phyloP scores from a whole-genome alignment of 2,113 vertebrate species.

The Meriones unguiculatus region DNA sequence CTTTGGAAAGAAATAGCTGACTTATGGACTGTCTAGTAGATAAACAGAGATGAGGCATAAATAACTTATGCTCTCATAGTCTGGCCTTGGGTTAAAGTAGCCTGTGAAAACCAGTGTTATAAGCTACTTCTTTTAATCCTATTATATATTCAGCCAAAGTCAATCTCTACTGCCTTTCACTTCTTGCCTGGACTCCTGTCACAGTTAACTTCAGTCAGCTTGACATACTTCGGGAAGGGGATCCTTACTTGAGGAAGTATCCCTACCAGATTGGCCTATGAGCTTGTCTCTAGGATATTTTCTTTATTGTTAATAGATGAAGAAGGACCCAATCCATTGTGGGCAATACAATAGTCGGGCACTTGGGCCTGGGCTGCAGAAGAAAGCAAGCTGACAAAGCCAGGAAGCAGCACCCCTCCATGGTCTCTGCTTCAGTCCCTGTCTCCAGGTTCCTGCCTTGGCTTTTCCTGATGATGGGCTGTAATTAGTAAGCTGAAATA shows the following conservation, averaged over 20 bases:
- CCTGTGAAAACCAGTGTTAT: conserved; percentile 9
- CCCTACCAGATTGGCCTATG: neutral
- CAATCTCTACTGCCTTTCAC: conserved; percentile 1
- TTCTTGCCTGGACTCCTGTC: conserved; percentile 33
- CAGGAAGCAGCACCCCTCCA: neutral
- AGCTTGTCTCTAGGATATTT: neutral
- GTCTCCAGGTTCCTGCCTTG: neutral
- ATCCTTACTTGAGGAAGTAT: neutral
- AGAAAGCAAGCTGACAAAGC: neutral
- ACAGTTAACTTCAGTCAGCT: neutral
- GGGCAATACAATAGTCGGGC: neutral
- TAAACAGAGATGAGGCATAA: conserved; percentile 38
- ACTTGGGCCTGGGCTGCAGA: neutral
- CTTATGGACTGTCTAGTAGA: conserved; percentile 36
- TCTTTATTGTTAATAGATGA: neutral
- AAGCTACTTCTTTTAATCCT: conserved; percentile 34
- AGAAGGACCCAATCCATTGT: no score
- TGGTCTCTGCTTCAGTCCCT: neutral
- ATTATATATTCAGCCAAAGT: conserved; percentile 47
- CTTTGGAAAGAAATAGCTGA: conserved; percentile 62
- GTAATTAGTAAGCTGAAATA: neutral
- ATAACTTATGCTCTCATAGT: conserved; percentile 48
- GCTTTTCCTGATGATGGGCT: neutral
- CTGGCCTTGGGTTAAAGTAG: conserved; percentile 40
- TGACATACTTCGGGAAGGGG: neutral